Evolutionary conservation across 2,888 invertebrate species (phyloP), one percentile per base, ranked within the genome.

Genomic region (Cristatella mucedo): DNA sequence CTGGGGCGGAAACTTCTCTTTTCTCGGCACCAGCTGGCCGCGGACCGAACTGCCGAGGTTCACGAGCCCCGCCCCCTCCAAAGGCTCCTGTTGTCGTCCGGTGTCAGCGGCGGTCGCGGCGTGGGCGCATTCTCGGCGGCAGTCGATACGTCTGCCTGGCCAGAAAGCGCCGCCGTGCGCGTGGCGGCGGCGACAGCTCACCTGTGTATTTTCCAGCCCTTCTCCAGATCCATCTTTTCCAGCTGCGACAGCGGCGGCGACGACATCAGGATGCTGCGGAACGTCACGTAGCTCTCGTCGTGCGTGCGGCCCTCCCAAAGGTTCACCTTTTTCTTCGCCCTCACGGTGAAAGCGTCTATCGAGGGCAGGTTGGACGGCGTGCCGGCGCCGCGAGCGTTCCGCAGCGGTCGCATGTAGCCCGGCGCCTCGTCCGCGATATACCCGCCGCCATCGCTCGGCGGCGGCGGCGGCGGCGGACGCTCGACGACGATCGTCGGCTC

Each of bases 401-500:
- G n/a, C 13, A 54, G 38, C 4, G 51, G 55, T 21, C 47, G 45
- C 56, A 56, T 55, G 42, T 55, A 58, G 13, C 53, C 44, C 2
- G 58, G 58, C 2, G 20, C 33, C 16, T 4, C n/a, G 11, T 11
- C 18, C 6, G 21, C 32, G 4, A 13, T 18, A 4, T 34, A 5
- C 4, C 13, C 26, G 4, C n/a, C 15, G 5, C 15, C 11, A 21
- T 50, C 41, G 26, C 43, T 48, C 1, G 43, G 33, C 11, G 46
- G 44, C 30, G 50, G 46, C 19, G 52, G 52, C n/a, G 54, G 52
- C 13, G 55, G 46, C 1, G 54, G 52, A 18, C 57, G 44, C 42
- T 56, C 55, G 4, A 57, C 55, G 20, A 57, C 46, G 15, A 57
- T 53, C 13, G 56, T 48, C 1, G 57, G 57, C 21, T 57, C 56